Evolutionary conservation across 1,140 invertebrate species (phyloP).

Genomic region (Macrotrachela quadricornifera): DNA sequence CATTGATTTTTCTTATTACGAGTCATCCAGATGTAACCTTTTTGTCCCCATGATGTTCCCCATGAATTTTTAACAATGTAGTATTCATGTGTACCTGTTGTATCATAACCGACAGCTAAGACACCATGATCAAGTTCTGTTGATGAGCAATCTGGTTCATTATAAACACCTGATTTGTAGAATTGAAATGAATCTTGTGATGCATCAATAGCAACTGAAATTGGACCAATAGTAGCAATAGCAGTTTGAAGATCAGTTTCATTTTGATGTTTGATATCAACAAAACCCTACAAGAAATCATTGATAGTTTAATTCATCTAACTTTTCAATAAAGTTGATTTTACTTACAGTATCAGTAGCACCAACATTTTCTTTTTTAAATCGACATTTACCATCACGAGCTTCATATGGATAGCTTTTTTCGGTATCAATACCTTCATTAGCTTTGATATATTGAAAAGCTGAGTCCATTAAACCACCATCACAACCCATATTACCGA

Average conservation of each 20-base stretch:
- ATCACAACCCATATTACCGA: conserved; percentile 6
- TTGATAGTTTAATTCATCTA: too few relatives aligned
- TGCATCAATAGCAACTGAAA: conserved; percentile 64
- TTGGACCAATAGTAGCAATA: conserved; percentile 62
- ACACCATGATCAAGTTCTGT: conserved; percentile 64
- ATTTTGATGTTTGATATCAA: conserved; percentile 13
- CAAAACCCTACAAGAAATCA: too few relatives aligned
- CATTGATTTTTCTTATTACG: conserved; percentile 26
- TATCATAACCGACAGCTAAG: conserved; percentile 58
- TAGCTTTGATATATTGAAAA: conserved; percentile 34
- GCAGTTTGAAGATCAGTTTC: conserved; percentile 21
- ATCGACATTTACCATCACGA: conserved; percentile 35
- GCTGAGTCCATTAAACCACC: conserved; percentile 15
- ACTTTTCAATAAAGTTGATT: too few relatives aligned
- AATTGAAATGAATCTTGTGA: conserved; percentile 47
- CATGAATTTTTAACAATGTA: conserved; percentile 8
- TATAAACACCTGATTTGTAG: conserved; percentile 44
- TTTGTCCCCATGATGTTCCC: conserved; percentile 69
- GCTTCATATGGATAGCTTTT: conserved; percentile 7
- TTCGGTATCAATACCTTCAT: conserved; percentile 23
- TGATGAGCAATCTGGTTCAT: conserved; percentile 44
- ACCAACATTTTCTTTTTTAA: conserved; percentile 12
- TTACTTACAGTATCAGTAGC: conserved; percentile 12
- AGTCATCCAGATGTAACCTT: conserved; percentile 31
- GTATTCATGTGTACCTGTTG: conserved; percentile 12